Base-by-base conservation (phyloP, 2,888 invertebrate genomes). In the Torymus auratus region DNA sequence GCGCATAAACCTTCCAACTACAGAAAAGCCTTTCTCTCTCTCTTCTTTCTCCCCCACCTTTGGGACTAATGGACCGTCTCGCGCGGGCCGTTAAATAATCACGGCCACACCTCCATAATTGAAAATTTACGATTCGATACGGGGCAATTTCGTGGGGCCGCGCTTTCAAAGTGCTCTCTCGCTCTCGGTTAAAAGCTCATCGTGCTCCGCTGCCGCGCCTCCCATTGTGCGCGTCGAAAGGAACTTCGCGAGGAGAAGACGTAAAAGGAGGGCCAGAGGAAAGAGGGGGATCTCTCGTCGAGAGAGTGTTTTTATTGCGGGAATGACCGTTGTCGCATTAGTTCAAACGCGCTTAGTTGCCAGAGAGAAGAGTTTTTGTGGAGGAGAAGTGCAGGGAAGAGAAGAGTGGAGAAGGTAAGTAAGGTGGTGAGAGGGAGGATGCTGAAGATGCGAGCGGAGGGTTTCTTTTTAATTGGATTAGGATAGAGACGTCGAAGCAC, bases 61-160 rank as follows among this genome's bases (percentile, higher is more conserved):
- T n/a, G 17, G 64, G 73, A 55, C 78, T 82, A 82, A 79, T 82
- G 79, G 82, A 75, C 14, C 82, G 78, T 28, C 5, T 12, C 13
- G n/a, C 10, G 7, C 52, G 23, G n/a, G n/a, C 65, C 72, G 71
- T 73, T 82, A 72, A 82, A 82, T 82, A 78, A 78, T 78, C 82
- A 68, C 68, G 68, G 72, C 78, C 82, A 82, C 82, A 78, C 78
- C 78, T 81, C 78, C 72, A 58, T 82, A 82, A 82, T 82, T 82
- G 79, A 80, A 82, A 82, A 82, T 82, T 82, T 82, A 82, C 80
- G 80, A 80, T 77, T 82, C 82, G 79, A 82, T 82, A 82, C 77
- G 72, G 28, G 28, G 69, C 79, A 55, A 73, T 78, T 73, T 73
- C 78, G 73, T 73, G 20, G 41, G 76, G 52, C n/a, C 58, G 52